These are phyloP conservation scores for Enteromius radiatus DNA, from an alignment of 2,797 vertebrate species.

Conservation along the genomic window DNA sequence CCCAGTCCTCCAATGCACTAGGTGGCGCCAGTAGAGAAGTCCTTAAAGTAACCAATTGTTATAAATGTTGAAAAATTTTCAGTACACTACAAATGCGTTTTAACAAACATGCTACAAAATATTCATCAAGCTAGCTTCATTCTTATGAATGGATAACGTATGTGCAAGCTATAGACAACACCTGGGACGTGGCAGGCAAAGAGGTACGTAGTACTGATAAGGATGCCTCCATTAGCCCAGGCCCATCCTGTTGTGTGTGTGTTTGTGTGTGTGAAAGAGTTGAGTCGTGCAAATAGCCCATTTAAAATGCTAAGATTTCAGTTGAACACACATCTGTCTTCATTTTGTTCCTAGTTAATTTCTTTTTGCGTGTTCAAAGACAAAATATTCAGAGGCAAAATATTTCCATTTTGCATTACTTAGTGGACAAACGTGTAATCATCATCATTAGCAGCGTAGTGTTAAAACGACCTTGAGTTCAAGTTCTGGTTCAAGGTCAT, in stretches of 20 bases:
- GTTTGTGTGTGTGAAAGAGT: neutral
- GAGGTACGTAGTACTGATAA: slow-evolving; percentile 11
- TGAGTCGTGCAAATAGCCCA: neutral
- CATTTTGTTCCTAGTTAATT: neutral
- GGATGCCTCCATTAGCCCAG: neutral
- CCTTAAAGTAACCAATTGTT: neutral
- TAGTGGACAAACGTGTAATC: neutral
- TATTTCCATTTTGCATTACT: neutral
- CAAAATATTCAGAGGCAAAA: neutral
- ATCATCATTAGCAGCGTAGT: neutral
- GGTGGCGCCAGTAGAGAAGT: slow-evolving; percentile 14
- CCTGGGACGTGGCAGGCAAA: slow-evolving; percentile 23
- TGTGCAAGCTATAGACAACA: slow-evolving; percentile 30
- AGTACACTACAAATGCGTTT: slow-evolving; percentile 13
- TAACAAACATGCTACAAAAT: slow-evolving; percentile 35
- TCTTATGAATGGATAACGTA: slow-evolving; percentile 3
- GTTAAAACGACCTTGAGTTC: neutral
- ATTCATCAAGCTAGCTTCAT: neutral
- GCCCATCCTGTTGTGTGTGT: slow-evolving; percentile 1
- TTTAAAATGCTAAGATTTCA: neutral
- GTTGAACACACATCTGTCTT: neutral
- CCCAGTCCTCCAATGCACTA: slow-evolving; percentile 7
- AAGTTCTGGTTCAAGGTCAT: neutral
- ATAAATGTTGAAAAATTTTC: slow-evolving; percentile 7
- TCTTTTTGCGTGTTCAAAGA: neutral